Percentiles rank a stretch among this genome's conserved stretches.
Evolutionary conservation across 2,888 invertebrate genomes (phyloP).

Genomic region (Leptopilina myrica): DNA sequence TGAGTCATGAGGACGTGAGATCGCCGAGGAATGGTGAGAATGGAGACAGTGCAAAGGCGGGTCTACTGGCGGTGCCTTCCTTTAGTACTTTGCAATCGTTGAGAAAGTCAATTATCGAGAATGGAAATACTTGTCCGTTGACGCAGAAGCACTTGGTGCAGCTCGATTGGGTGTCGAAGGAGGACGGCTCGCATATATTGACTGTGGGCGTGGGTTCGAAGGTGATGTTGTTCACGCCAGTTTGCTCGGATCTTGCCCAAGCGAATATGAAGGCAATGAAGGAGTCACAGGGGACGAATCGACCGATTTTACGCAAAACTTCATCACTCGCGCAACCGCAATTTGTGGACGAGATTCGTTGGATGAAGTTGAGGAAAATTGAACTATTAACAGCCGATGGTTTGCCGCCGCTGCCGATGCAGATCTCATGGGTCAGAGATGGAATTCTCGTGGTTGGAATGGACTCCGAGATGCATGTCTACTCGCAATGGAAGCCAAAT

Average conservation of each 20-base stretch:
- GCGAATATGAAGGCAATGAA: constrained; percentile 95
- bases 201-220: constrained; percentile 97
- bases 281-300: constrained; percentile 89
- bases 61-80: constrained; percentile 91
- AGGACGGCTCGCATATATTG: constrained; percentile 98
- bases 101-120: constrained; percentile 92
- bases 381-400: constrained; percentile 96
- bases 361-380: constrained; percentile 96
- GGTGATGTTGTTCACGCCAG: constrained; percentile 93
- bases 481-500: constrained; percentile 97
- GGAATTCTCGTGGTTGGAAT: constrained; percentile 98
- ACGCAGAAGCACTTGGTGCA: constrained; percentile 96
- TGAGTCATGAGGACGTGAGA: constrained; percentile 87
- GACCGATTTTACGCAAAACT: constrained; percentile 92
- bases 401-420: constrained; percentile 97
- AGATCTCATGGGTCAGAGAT: constrained; percentile 98
- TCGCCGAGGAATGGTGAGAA: constrained; percentile 79
- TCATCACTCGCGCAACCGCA: constrained; percentile 93
- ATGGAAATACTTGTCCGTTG: constrained; percentile 93
- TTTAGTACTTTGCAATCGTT: constrained; percentile 93
- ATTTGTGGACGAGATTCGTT: constrained; percentile 94
- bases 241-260: constrained; percentile 96
- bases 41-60: constrained; percentile 76
- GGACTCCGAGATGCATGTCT: constrained; percentile 99
- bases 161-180: constrained; percentile 99